Percentiles rank a stretch among this genome's conserved stretches.
Evolutionary conservation across 2,888 invertebrate species (phyloP).

Genomic region (Cecidostiba fungosa): DNA sequence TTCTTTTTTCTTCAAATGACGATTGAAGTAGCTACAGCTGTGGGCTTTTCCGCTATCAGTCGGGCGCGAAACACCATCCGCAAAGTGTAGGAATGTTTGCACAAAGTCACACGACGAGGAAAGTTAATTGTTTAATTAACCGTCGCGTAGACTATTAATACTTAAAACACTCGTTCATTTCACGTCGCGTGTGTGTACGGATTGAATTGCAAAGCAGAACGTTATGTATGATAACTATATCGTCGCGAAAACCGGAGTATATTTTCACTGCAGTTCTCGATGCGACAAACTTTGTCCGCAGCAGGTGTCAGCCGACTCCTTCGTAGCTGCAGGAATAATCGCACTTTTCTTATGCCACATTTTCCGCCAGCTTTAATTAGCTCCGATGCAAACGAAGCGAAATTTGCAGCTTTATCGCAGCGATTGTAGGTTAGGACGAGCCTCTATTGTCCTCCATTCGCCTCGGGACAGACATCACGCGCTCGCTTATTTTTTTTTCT

Average conservation of each 20-base stretch:
- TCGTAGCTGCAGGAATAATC: neutral
- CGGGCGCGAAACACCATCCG: constrained; percentile 24
- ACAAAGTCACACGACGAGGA: neutral
- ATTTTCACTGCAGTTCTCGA: neutral
- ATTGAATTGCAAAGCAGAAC: neutral
- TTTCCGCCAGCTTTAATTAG: neutral
- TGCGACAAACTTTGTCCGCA: neutral
- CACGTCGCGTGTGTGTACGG: too few species aligned
- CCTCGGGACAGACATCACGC: neutral
- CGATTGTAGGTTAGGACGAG: neutral
- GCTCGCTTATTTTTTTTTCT: constrained; percentile 13
- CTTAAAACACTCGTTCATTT: neutral
- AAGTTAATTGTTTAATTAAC: neutral
- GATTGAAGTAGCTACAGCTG: neutral
- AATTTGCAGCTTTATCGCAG: neutral
- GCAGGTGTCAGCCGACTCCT: neutral
- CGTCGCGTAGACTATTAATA: neutral
- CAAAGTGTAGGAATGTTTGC: neutral
- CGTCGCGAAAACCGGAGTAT: neutral
- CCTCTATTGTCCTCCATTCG: constrained; percentile 15
- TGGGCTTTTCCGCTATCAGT: neutral
- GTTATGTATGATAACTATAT: neutral
- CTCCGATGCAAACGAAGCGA: neutral
- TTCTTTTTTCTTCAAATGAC: neutral
- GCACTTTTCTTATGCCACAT: neutral